Percentiles rank a stretch among this genome's conserved stretches.
phyloP scores from a whole-genome alignment of 2,113 vertebrate genomes.

The Phylloscopus trochilus region DNA sequence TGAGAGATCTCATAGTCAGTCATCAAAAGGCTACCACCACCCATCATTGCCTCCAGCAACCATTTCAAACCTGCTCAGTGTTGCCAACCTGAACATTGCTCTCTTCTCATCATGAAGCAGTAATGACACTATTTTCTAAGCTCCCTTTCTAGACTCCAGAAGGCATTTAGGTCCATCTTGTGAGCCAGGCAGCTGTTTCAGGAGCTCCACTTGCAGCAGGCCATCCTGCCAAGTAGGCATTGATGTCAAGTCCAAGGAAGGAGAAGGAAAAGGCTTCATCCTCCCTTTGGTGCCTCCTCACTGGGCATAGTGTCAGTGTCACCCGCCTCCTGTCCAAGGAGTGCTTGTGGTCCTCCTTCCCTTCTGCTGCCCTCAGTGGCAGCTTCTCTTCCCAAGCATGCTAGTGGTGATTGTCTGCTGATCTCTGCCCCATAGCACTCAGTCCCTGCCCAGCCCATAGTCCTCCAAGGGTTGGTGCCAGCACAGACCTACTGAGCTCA shows the following conservation, averaged over 20 bases:
- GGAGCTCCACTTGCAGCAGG: neutral
- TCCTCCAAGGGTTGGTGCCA: neutral
- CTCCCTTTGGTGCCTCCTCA: neutral
- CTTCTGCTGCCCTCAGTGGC: neutral
- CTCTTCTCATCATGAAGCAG: neutral
- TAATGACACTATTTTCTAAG: neutral
- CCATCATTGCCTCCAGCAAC: neutral
- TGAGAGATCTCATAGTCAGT: neutral
- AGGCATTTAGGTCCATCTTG: neutral
- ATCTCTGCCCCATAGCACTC: accelerated
- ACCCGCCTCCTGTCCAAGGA: neutral
- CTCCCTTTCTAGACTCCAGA: neutral
- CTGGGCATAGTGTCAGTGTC: neutral
- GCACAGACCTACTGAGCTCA: neutral
- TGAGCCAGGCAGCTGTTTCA: neutral
- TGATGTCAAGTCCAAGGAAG: neutral
- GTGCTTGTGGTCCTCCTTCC: neutral
- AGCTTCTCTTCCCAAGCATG: neutral
- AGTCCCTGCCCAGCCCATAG: neutral
- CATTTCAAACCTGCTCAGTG: neutral
- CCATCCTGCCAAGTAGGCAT: neutral
- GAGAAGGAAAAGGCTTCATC: neutral
- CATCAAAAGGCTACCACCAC: neutral
- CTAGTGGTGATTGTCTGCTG: neutral
- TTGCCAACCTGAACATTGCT: neutral